phyloP scores from a whole-genome alignment of 2,113 vertebrate species.

The Varanus salvator region DNA sequence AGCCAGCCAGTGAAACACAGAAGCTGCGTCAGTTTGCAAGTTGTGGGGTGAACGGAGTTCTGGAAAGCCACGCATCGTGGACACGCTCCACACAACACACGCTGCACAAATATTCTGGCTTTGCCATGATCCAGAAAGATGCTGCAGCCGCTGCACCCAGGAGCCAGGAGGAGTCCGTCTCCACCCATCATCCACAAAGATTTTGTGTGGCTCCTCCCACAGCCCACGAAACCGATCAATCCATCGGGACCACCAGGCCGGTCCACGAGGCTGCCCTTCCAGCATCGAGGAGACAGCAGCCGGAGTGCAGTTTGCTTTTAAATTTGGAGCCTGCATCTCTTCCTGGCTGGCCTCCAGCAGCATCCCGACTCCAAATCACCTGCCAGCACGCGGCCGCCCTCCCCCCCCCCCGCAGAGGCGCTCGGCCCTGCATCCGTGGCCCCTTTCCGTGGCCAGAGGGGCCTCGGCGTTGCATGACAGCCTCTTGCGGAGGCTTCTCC shows the following conservation, averaged over 20 bases:
- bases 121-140: background rate
- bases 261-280: background rate
- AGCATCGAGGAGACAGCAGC: too few species aligned
- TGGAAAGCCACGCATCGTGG: too few species aligned
- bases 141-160: background rate
- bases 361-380: background rate
- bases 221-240: background rate
- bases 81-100: too few species aligned
- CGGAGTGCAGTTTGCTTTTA: background rate
- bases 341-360: background rate
- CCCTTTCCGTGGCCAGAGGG: constrained; percentile 37
- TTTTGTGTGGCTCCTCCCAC: background rate
- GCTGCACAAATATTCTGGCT: background rate
- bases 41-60: too few species aligned
- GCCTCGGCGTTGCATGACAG: constrained; percentile 72
- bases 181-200: background rate
- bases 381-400: background rate
- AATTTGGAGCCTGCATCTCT: background rate
- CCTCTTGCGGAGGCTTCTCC: constrained; percentile 57
- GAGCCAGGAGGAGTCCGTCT: background rate
- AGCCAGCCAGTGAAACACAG: too few species aligned
- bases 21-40: too few species aligned
- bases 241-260: background rate
- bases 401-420: background rate
- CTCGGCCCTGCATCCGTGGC: too few species aligned